Conservation (phyloP, 2,888 invertebrate species). For the Atrina japonica region DNA sequence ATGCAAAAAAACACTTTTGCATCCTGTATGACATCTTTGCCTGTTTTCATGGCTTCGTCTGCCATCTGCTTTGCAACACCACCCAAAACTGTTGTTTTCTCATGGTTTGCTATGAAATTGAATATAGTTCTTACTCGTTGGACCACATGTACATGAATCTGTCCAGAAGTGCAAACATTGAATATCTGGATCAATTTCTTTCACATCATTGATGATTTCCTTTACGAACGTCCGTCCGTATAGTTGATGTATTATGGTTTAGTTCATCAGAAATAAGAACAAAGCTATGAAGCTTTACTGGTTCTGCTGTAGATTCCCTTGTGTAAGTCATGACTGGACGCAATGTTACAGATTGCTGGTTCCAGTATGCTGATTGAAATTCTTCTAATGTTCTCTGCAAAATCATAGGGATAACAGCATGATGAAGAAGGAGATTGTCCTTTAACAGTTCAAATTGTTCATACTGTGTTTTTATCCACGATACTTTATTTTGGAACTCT, state of each 20-base stretch:
- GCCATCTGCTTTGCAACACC: conserved; percentile 22
- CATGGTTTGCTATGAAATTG: conserved; percentile 19
- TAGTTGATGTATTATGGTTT: conserved; percentile 19
- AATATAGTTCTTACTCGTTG: conserved; percentile 45
- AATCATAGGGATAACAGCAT: conserved; percentile 44
- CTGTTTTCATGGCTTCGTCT: conserved; percentile 23
- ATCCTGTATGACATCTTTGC: conserved; percentile 26
- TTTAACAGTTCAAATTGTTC: conserved; percentile 31
- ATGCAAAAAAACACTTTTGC: conserved; percentile 29
- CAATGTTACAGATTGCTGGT: conserved; percentile 22
- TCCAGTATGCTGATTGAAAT: conserved; percentile 45
- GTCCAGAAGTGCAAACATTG: conserved; percentile 32
- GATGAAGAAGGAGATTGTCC: conserved; percentile 28
- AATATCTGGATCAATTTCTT: not conserved
- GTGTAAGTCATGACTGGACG: conserved; percentile 29
- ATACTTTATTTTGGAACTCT: conserved; percentile 33
- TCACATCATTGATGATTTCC: conserved; percentile 14
- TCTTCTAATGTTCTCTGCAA: conserved; percentile 38
- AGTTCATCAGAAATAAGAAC: conserved; percentile 35
- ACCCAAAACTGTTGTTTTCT: conserved; percentile 17
- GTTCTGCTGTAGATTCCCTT: not conserved
- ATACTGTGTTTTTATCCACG: conserved; percentile 34
- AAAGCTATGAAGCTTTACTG: conserved; percentile 20
- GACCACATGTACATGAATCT: too few relatives aligned
- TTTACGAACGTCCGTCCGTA: conserved; percentile 27